Evolutionary conservation across 1,140 invertebrate genomes (phyloP).

Genomic region (Nebria ingens): DNA sequence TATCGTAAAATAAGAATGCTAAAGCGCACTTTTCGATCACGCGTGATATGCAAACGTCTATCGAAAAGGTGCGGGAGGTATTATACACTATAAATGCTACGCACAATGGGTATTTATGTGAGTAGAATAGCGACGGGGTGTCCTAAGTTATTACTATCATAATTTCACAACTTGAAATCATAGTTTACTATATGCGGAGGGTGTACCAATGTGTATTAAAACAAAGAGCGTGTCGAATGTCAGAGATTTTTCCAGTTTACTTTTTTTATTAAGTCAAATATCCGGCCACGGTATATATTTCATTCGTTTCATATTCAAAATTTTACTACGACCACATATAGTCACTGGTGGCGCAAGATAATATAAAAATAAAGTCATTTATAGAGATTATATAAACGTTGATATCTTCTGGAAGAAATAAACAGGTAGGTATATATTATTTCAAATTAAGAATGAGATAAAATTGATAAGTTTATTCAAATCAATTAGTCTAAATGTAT

Average conservation of each 20-base stretch:
- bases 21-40: background rate
- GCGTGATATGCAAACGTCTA: background rate
- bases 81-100: too few relatives aligned
- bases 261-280: constrained; percentile 20
- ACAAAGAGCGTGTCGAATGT: background rate
- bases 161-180: background rate
- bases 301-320: constrained; percentile 23
- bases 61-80: too few relatives aligned
- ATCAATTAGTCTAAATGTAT: too few relatives aligned
- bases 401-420: too few relatives aligned
- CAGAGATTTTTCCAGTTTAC: background rate
- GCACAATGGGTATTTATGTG: constrained; percentile 6
- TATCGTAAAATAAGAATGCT: background rate
- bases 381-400: too few relatives aligned
- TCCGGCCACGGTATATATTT: constrained; percentile 13
- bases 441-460: background rate
- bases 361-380: background rate
- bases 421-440: too few relatives aligned
- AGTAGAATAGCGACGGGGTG: background rate
- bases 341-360: background rate
- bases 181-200: background rate
- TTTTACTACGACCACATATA: constrained; percentile 12
- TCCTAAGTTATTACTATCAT: background rate
- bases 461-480: too few relatives aligned
- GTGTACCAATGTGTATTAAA: background rate